These are phyloP conservation scores for Okapia johnstoni DNA, from an alignment of 2,113 vertebrate species.

Conservation along the genomic window DNA sequence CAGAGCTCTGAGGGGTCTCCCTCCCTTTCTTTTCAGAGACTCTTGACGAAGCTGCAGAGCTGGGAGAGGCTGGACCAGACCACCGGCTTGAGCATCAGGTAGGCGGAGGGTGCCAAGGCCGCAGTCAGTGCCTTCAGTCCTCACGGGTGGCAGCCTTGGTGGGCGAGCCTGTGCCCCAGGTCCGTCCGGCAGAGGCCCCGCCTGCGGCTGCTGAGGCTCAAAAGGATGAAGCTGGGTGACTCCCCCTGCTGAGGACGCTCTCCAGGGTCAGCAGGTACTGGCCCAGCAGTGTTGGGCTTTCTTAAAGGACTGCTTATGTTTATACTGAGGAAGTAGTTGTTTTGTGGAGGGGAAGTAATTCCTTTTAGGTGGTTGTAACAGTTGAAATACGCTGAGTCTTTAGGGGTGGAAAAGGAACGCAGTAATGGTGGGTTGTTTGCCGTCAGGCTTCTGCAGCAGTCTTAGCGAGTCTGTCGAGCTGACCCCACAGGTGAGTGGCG, in stretches of 20 bases:
- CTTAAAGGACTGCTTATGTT: background rate
- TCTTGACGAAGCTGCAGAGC: constrained; percentile 85
- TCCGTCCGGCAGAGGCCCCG: background rate
- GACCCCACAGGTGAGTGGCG: background rate
- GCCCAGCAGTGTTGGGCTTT: constrained; percentile 33
- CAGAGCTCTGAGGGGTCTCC: accelerated
- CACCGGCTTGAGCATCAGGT: constrained; percentile 93
- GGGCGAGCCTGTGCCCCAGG: background rate
- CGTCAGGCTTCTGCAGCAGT: background rate
- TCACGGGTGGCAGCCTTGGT: background rate
- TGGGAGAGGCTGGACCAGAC: constrained; percentile 93
- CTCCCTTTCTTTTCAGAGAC: constrained; percentile 80
- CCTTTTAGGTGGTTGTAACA: constrained; percentile 3
- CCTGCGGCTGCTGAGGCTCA: background rate
- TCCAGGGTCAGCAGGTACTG: constrained; percentile 15
- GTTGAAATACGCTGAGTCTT: background rate
- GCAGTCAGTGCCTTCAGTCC: accelerated
- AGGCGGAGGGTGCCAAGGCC: background rate
- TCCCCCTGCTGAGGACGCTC: constrained; percentile 51
- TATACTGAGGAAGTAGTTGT: constrained; percentile 11
- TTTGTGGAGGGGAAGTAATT: constrained; percentile 27
- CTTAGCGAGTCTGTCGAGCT: background rate
- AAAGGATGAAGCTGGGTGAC: constrained; percentile 60
- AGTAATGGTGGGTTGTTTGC: background rate
- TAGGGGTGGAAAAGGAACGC: background rate